Conservation (phyloP, 2,888 invertebrate genomes). For the Galeruca laticollis region DNA sequence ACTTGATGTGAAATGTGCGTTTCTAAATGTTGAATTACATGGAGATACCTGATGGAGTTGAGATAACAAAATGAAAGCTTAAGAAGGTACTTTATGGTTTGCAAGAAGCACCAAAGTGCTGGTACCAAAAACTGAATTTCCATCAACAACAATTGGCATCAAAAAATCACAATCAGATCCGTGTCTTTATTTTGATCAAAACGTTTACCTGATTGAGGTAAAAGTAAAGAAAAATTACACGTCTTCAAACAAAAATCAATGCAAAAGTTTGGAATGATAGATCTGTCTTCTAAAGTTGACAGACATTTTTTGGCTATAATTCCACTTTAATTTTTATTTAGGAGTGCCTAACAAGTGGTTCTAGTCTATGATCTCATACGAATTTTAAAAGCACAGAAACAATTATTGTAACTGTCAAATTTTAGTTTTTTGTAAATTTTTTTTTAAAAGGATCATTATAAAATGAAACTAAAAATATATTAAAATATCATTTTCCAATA, state of each 20-base stretch:
- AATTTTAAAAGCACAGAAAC: too few relatives aligned
- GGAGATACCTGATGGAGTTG: conserved; percentile 28
- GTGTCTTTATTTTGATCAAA: conserved; percentile 12
- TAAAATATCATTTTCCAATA: too few relatives aligned
- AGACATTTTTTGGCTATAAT: too few relatives aligned
- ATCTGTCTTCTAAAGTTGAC: too few relatives aligned
- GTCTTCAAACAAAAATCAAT: conserved; percentile 8
- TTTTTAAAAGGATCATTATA: too few relatives aligned
- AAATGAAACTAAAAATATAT: too few relatives aligned
- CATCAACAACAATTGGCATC: conserved; percentile 12
- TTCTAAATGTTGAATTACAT: conserved; percentile 32
- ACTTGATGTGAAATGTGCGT: conserved; percentile 35
- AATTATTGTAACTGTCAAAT: too few relatives aligned
- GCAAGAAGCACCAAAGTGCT: conserved; percentile 22
- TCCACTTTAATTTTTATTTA: too few relatives aligned
- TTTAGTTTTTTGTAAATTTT: too few relatives aligned
- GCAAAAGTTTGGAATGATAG: too few relatives aligned
- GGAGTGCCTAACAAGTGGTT: too few relatives aligned
- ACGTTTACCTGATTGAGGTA: conserved; percentile 1
- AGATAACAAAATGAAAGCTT: conserved; percentile 28
- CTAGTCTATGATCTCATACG: too few relatives aligned
- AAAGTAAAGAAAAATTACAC: conserved; percentile 2
- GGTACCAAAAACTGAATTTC: conserved; percentile 21
- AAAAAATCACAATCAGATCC: conserved; percentile 20
- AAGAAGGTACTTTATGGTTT: conserved; percentile 33